phyloP scores from a whole-genome alignment of 2,888 invertebrate species.

The Linnaemya vulpina region DNA sequence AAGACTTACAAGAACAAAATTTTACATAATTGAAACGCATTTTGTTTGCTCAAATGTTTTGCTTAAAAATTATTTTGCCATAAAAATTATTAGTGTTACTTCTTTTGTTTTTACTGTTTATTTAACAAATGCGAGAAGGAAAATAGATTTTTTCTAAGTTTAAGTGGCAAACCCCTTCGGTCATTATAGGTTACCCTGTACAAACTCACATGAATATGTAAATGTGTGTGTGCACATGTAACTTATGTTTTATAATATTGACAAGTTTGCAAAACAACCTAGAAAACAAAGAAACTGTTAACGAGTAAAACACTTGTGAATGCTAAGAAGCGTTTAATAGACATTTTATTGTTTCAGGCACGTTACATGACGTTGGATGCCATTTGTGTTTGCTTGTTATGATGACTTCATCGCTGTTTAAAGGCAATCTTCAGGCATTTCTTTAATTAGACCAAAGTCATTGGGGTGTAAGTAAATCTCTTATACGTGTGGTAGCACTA shows the following conservation, averaged over 20 bases:
- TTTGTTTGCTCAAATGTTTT: too few species aligned
- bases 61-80: too few species aligned
- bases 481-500: background rate
- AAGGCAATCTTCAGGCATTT: slow-evolving; percentile 35
- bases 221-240: slow-evolving; percentile 1
- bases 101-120: too few species aligned
- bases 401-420: slow-evolving; percentile 44
- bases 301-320: slow-evolving; percentile 51
- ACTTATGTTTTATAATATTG: slow-evolving; percentile 41
- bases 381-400: slow-evolving; percentile 32
- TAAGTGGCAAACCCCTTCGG: background rate
- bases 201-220: background rate
- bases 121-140: too few species aligned
- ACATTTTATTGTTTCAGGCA: slow-evolving; percentile 38
- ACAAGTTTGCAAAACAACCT: slow-evolving; percentile 10
- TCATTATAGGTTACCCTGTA: too few species aligned
- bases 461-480: slow-evolving; percentile 2
- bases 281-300: slow-evolving; percentile 38
- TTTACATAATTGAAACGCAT: too few species aligned
- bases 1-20: too few species aligned
- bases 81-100: too few species aligned
- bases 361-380: slow-evolving; percentile 23
- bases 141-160: too few species aligned
- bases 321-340: slow-evolving; percentile 44
- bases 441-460: slow-evolving; percentile 43